Evolutionary conservation across 1,140 invertebrate genomes (phyloP).

Genomic region (Dolichoris vasculosae): DNA sequence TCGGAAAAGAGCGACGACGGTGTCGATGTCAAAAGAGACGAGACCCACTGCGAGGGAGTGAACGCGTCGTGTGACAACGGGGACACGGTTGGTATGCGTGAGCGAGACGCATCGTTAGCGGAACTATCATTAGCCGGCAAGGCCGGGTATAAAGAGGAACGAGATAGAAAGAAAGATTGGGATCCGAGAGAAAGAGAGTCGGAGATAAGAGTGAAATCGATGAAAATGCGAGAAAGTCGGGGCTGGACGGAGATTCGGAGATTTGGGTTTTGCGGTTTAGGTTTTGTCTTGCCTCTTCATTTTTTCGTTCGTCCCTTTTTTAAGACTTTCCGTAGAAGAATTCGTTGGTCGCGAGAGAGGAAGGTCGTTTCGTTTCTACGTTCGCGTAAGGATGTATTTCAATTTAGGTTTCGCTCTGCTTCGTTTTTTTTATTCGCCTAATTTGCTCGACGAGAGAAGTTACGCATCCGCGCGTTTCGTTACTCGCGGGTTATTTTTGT

Average conservation of each 20-base stretch:
- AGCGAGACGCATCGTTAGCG: constrained; percentile 70
- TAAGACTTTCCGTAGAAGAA: background rate
- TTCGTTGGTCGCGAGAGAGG: background rate
- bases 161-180: background rate
- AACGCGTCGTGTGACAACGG: background rate
- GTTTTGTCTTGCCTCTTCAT: background rate
- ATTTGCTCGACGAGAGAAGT: background rate
- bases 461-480: no score
- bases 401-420: background rate
- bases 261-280: no score
- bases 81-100: background rate
- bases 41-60: background rate
- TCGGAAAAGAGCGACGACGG: no score
- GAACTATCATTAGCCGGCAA: constrained; percentile 74
- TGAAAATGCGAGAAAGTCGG: background rate
- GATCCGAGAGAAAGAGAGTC: background rate
- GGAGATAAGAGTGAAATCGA: background rate
- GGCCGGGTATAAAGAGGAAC: constrained; percentile 59
- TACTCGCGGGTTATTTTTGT: background rate
- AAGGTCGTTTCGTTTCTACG: background rate
- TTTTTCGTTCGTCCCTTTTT: background rate
- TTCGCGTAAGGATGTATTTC: background rate
- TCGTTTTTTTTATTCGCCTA: background rate
- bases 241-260: background rate
- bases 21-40: background rate